Evolutionary conservation across 1,140 invertebrate genomes (phyloP).

Genomic region (Oedothorax gibbosus): DNA sequence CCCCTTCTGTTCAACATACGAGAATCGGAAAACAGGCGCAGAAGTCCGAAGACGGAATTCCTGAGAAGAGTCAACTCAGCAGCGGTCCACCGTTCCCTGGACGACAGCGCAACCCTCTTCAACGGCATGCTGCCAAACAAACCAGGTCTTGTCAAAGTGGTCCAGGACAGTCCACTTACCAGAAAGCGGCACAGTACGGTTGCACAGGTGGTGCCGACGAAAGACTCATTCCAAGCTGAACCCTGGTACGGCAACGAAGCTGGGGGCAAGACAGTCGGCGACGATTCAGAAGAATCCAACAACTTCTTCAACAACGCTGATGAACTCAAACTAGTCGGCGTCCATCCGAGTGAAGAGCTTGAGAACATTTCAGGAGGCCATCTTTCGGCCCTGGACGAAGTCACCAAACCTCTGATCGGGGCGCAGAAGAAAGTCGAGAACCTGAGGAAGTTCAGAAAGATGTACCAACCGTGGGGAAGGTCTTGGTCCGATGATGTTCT

Average conservation of each 20-base stretch:
- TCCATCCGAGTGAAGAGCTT: background rate
- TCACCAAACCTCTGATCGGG: constrained; percentile 27
- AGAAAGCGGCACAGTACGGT: background rate
- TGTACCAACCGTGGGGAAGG: constrained; percentile 26
- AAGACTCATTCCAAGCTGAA: constrained; percentile 39
- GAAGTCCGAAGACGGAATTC: constrained; percentile 55
- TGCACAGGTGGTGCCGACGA: background rate
- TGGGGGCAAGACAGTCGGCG: background rate
- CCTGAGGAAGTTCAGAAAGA: constrained; percentile 32
- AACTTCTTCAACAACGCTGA: background rate
- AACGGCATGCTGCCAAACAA: constrained; percentile 38
- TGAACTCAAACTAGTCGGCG: background rate
- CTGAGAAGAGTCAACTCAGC: background rate
- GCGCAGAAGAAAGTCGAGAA: constrained; percentile 12
- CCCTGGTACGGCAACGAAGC: constrained; percentile 44
- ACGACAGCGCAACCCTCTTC: constrained; percentile 3
- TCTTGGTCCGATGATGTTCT: constrained; percentile 46
- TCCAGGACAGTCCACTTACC: constrained; percentile 31
- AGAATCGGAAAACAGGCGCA: constrained; percentile 33
- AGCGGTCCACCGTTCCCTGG: background rate
- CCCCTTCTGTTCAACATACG: constrained; percentile 43
- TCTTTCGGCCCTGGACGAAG: background rate
- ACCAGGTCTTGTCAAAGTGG: background rate
- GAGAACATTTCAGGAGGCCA: background rate
- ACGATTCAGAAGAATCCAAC: background rate